Conservation (phyloP, 2,113 vertebrate genomes). For the Potamarius usumacintae region DNA sequence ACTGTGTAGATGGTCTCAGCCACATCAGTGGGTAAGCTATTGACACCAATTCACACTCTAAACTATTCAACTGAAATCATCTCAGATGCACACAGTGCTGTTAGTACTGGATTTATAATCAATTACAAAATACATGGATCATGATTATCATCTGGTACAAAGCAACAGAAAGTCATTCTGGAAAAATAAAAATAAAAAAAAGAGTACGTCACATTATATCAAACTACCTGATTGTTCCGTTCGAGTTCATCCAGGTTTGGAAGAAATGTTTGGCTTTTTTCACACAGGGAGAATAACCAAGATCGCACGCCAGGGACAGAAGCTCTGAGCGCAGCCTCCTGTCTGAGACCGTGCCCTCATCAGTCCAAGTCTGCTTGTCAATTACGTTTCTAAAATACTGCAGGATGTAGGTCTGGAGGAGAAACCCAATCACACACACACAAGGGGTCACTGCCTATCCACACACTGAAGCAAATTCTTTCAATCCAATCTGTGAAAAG, state of each 20-base stretch:
- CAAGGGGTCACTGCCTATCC: background rate
- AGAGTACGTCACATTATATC: background rate
- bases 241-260: slow-evolving; percentile 71
- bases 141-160: background rate
- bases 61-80: slow-evolving; percentile 32
- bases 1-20: slow-evolving; percentile 70
- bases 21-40: slow-evolving; percentile 74
- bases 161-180: background rate
- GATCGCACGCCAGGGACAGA: slow-evolving; percentile 74
- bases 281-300: slow-evolving; percentile 66
- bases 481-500: background rate
- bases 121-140: background rate
- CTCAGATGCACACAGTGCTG: background rate
- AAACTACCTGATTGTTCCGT: slow-evolving; percentile 69
- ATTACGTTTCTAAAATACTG: slow-evolving; percentile 71
- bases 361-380: slow-evolving; percentile 74
- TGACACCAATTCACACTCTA: slow-evolving; percentile 44
- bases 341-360: slow-evolving; percentile 71
- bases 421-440: slow-evolving; percentile 44
- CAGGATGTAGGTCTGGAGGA: slow-evolving; percentile 70
- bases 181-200: background rate
- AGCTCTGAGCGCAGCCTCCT: slow-evolving; percentile 71
- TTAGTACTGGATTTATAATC: background rate
- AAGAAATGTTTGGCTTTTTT: slow-evolving; percentile 64
- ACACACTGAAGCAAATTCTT: background rate